Base-by-base conservation (phyloP, 2,888 invertebrate species). In the Lithophane leautieri region DNA sequence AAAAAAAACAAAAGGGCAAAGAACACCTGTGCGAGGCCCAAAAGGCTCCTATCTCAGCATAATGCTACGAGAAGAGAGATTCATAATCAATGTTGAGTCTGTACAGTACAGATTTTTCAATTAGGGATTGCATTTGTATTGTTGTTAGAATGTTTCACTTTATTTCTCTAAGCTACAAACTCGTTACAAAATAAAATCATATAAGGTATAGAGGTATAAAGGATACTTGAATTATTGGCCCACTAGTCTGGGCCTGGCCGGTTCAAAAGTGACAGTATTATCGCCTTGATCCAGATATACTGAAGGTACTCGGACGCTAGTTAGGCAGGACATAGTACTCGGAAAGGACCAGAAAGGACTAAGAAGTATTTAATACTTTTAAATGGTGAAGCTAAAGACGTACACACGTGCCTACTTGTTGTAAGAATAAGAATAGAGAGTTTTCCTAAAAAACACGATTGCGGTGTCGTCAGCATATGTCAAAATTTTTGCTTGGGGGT, bases 281-380 rank as follows among this genome's bases (percentile, higher is more conserved):
- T 86, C 78, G 84, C 92, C 92, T 92, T 91, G 92, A 86, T 88
- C 93, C 82, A 89, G 77, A 85, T 88, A 50, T 69, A 66, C 44
- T 72, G 62, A 69, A 67, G 54, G 78, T 78, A 73, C 69, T 66
- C 73, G 85, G 80, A 79, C 84, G 80, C 78, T 80, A 62, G 83
- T 75, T 76, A 76, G 77, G 62, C 79, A 52, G 70, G 79, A 72
- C 62, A 61, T 79, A 82, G 70, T 62, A 47, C 74, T 85, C 4
- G 52, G 25, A 66, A 88, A 68, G 0, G 40, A 40, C 0, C 19
- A 87, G 88, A 87, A 4, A 47, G 54, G 73, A 42, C 67, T 16
- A 22, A 34, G 14, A 19, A 44, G 19, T n/a, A 44, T 25, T 44
- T 19, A 9, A 25, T 6, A 25, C 16, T 8, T n/a, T n/a, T 16